Evolutionary conservation across 2,797 vertebrate genomes (phyloP).

Genomic region (Cheirogaleus major): DNA sequence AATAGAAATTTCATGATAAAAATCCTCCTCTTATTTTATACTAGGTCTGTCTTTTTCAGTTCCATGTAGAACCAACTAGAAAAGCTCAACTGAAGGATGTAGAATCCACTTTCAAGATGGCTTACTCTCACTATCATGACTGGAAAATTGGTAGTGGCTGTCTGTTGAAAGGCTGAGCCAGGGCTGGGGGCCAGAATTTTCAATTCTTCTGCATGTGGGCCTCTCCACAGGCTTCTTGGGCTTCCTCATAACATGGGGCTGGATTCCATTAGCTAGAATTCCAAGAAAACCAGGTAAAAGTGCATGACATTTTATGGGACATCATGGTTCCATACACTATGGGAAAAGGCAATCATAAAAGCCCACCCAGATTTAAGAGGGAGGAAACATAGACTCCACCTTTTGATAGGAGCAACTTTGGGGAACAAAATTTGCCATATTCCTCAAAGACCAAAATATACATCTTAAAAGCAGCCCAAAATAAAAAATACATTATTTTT

Average conservation of each 20-base stretch:
- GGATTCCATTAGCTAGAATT: background rate
- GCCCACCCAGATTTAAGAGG: background rate
- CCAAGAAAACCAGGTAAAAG: background rate
- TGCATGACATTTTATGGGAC: background rate
- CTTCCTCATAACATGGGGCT: background rate
- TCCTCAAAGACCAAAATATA: background rate
- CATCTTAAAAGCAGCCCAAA: background rate
- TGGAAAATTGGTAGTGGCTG: background rate
- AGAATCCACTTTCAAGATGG: background rate
- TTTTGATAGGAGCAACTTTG: background rate
- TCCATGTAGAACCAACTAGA: background rate
- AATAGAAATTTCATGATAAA: background rate
- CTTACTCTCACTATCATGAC: background rate
- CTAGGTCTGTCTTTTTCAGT: background rate
- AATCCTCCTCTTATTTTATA: background rate
- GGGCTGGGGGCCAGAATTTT: background rate
- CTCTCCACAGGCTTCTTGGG: background rate
- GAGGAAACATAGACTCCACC: background rate
- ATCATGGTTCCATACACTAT: background rate
- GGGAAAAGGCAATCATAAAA: background rate
- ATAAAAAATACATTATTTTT: background rate
- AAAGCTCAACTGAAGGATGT: background rate
- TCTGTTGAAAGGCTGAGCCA: background rate
- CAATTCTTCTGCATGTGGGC: background rate
- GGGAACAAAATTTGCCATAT: background rate